Percentiles rank a stretch among this genome's conserved stretches.
Evolutionary conservation across 2,113 vertebrate species (phyloP).

Genomic region (Octodon degus): DNA sequence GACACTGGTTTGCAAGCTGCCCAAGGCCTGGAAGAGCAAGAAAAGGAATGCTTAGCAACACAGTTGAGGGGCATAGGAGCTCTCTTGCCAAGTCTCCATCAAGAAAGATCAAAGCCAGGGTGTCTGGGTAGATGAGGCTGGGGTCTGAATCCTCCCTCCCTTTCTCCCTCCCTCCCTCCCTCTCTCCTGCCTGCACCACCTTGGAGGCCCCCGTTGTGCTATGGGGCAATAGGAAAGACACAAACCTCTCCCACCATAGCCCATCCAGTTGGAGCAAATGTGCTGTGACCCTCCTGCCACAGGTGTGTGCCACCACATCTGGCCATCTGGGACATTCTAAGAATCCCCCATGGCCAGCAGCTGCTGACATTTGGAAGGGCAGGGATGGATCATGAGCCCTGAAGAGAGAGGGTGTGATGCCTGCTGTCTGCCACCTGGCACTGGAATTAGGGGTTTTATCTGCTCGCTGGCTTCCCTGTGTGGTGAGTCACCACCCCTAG

Average conservation of each 20-base stretch:
- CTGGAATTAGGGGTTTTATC: background rate
- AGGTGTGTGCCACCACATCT: background rate
- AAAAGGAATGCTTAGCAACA: background rate
- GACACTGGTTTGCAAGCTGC: background rate
- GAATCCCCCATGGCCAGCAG: background rate
- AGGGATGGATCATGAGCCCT: background rate
- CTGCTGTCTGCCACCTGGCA: background rate
- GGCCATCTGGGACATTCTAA: background rate
- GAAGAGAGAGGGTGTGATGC: background rate
- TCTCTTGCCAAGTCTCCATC: background rate
- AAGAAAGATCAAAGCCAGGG: background rate
- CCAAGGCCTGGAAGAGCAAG: background rate
- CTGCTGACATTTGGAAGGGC: background rate
- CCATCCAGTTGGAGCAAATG: background rate
- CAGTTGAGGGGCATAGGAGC: background rate
- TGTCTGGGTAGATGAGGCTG: background rate
- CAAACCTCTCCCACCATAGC: background rate
- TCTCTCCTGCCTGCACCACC: rapidly evolving
- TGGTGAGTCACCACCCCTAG: no score
- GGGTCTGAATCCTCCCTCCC: background rate
- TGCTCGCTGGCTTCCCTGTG: background rate
- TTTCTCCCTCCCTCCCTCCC: background rate
- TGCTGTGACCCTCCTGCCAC: background rate
- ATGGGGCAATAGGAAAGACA: background rate
- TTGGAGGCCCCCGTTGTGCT: background rate